Conservation (phyloP, 2,888 invertebrate genomes). For the Graphium colonna region DNA sequence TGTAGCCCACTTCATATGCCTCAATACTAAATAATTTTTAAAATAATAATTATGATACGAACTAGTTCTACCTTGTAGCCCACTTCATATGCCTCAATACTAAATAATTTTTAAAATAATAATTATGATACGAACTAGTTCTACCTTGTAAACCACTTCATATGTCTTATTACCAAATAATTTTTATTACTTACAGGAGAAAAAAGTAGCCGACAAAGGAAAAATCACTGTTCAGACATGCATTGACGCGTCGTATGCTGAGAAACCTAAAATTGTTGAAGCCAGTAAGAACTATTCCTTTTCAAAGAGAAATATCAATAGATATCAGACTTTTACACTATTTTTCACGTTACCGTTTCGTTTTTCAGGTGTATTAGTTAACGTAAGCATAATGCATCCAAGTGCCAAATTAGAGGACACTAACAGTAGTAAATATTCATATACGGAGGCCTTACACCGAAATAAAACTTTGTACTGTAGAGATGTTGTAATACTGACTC, state of each 20-base stretch:
- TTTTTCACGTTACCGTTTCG: background rate
- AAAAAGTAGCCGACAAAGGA: background rate
- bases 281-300: slow-evolving; percentile 35
- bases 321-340: background rate
- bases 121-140: no score
- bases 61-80: background rate
- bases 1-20: no score
- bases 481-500: slow-evolving; percentile 10
- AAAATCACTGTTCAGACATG: slow-evolving; percentile 38
- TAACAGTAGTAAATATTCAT: slow-evolving; percentile 17
- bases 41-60: background rate
- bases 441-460: slow-evolving; percentile 26
- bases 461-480: slow-evolving; percentile 8
- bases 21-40: no score
- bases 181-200: slow-evolving; percentile 26
- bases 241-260: slow-evolving; percentile 36
- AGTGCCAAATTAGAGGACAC: slow-evolving; percentile 29
- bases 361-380: slow-evolving; percentile 39
- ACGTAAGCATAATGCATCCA: slow-evolving; percentile 33
- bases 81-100: no score
- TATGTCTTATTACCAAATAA: no score
- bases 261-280: slow-evolving; percentile 29
- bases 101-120: background rate
- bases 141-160: no score
- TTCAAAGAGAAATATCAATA: no score